Conservation (phyloP, 2,113 vertebrate genomes). For the Chlamydotis undulata region DNA sequence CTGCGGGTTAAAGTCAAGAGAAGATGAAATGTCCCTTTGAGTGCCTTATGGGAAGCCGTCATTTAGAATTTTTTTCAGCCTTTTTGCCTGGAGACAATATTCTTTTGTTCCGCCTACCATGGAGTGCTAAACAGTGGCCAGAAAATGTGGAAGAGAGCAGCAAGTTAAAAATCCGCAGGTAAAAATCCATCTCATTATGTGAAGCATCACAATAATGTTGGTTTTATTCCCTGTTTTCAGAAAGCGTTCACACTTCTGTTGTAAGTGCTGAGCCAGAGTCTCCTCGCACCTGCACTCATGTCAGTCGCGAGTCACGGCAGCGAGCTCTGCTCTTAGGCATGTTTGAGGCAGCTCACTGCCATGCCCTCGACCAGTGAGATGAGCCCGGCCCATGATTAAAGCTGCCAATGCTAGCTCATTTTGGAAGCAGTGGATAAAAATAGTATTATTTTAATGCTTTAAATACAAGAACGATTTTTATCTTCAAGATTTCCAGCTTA, state of each 20-base stretch:
- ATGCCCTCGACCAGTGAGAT: background rate
- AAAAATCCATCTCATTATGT: constrained; percentile 14
- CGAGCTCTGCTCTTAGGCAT: fast-evolving
- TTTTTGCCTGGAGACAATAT: constrained; percentile 1
- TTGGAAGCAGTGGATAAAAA: background rate
- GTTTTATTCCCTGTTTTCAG: constrained; percentile 4
- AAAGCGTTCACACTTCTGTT: background rate
- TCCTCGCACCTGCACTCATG: background rate
- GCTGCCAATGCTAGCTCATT: background rate
- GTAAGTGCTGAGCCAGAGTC: background rate
- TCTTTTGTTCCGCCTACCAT: background rate
- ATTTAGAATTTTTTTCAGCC: constrained; percentile 33
- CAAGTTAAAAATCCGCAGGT: background rate
- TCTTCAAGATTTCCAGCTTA: background rate
- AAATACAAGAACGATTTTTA: background rate
- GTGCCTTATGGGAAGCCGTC: constrained; percentile 30
- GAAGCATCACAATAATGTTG: background rate
- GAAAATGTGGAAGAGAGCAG: background rate
- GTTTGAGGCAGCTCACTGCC: background rate
- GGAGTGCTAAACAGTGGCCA: background rate
- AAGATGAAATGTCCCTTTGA: constrained; percentile 16
- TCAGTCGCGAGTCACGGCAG: background rate
- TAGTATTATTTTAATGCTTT: background rate
- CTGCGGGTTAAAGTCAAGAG: background rate
- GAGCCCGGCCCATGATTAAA: background rate